Base-by-base conservation (phyloP, 1,140 invertebrate species). In the Hestina assimilis region DNA sequence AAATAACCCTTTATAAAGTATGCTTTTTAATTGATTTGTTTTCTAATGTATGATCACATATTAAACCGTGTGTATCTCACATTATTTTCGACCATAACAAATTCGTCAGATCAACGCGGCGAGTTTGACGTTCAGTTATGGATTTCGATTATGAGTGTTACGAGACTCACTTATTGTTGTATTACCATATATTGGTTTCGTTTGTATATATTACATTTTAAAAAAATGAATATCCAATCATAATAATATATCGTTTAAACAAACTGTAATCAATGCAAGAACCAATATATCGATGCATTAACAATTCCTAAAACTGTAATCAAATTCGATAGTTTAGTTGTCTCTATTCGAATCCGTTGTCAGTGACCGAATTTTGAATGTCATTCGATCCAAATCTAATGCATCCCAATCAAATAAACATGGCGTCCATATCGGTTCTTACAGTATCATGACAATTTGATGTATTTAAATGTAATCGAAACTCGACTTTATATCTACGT, bases 61-160 rank as follows among this genome's bases (percentile, higher is more conserved):
- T 5, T 7, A 2, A 20, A 4, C 65, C 17, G 73, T 82, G 63
- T 81, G 75, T 81, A 66, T 63, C 54, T 6, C 42, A 65, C 45
- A 59, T 77, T 74, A 79, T 76, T 82, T 76, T 66, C 63, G 68
- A 87, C 83, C 81, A 82, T 87, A 81, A 84, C 81, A 81, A 85
- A 87, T 84, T 82, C 77, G 79, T 78, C 77, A 80, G 71, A 86
- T 80, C 81, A 83, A 79, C 74, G 79, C 74, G 72, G 66, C 69
- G 31, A 60, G 69, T 67, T 74, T 67, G 72, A 72, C 71, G 76
- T 69, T 66, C 69, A 54, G 67, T 76, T 75, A 76, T 69, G 75
- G 66, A 71, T 76, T 68, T 61, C 66, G 62, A 75, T 75, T 80
- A 72, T 79, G 79, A 80, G 78, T 83, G 77, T 77, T 82, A 62